phyloP scores from a whole-genome alignment of 2,888 invertebrate species.

The Copidosoma aretas region DNA sequence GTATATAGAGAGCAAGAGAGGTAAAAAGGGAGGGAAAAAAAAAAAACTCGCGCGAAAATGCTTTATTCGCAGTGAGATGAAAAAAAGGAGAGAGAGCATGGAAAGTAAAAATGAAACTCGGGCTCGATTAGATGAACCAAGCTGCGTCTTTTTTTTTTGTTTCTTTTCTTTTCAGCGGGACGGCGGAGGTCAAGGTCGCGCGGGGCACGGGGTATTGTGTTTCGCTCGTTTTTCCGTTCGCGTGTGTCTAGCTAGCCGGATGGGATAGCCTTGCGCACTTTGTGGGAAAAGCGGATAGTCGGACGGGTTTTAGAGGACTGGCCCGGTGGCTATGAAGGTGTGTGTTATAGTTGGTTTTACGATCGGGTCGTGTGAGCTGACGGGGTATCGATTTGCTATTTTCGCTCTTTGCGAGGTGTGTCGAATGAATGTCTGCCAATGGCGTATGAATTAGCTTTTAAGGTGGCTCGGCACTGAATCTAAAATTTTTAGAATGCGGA shows the following conservation, averaged over 20 bases:
- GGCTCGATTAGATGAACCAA: neutral
- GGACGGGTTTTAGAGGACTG: constrained; percentile 8
- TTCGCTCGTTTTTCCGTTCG: neutral
- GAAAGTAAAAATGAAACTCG: neutral
- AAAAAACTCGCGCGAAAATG: neutral
- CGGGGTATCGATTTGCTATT: constrained; percentile 25
- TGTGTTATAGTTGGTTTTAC: neutral
- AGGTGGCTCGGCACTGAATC: too few species aligned
- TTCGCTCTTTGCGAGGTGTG: neutral
- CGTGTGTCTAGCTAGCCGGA: neutral
- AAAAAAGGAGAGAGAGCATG: neutral
- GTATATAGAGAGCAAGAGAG: neutral
- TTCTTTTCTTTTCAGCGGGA: neutral
- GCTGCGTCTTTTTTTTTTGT: too few species aligned
- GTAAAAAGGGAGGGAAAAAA: neutral
- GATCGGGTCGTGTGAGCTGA: neutral
- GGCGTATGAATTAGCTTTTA: too few species aligned
- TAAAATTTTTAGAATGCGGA: too few species aligned
- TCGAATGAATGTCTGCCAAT: too few species aligned
- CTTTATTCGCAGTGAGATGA: neutral
- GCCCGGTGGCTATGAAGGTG: neutral
- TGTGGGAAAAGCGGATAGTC: neutral
- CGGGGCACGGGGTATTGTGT: neutral
- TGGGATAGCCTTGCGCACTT: too few species aligned
- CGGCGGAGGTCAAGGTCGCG: neutral